Evolutionary conservation across 2,888 invertebrate genomes (phyloP), one percentile per base, ranked within the genome.

Genomic region (Tyria jacobaeae): DNA sequence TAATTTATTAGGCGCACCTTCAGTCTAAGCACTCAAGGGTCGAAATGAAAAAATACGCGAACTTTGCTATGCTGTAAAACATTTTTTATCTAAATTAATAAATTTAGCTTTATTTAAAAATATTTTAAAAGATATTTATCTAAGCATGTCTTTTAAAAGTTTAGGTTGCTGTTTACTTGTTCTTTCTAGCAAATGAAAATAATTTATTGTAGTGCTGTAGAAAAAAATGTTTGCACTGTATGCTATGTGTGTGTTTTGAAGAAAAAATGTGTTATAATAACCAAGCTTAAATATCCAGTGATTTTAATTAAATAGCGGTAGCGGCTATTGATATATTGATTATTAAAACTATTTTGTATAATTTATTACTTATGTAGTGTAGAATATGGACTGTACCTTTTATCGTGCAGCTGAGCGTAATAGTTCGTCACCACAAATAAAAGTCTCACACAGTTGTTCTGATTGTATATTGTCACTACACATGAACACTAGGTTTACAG

Each of bases 1-100:
- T 76, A 75, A 76, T 76, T 66, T 72, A 76, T 72, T 50, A 76
- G 63, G 61, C 63, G 72, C 70, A 74, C 70, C 72, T 76, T 55
- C 61, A 71, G 76, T 63, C 68, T 71, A 69, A 74, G 76, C 63
- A 74, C 67, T 76, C 73, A 67, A 68, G 65, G 64, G 50, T 66
- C 64, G 65, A 69, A 76, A 74, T 74, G 71, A 75, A 75, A 73
- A 68, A 76, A 66, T 64, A 65, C 58, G 61, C 61, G 21, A 68
- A 61, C 59, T 64, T 73, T 70, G 62, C 53, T 70, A 62, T 59
- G 51, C 50, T 44, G 47, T 48, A 56, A 31, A 60, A 62, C 21
- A 57, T 56, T 66, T 62, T 70, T 60, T 57, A 14, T 58, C 54
- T 59, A 56, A 64, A 69, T 75, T 62, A 69, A 52, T 62, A 71